These are phyloP conservation scores for Cyprinella venusta DNA, from an alignment of 2,797 vertebrate species.

Conservation along the genomic window DNA sequence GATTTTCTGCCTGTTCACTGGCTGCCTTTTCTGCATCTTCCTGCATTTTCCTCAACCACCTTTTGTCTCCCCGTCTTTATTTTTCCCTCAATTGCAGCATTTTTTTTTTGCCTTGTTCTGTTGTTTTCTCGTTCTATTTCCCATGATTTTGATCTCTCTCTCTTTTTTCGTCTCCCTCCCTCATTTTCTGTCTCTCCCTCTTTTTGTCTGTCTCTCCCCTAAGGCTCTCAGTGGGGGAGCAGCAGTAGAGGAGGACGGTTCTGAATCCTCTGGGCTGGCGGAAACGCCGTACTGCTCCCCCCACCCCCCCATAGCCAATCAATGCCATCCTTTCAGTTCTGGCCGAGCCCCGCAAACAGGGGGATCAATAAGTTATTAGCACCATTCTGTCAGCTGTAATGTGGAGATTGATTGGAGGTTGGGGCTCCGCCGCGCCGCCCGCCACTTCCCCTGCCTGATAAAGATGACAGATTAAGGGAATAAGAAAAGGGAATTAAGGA, in stretches of 20 bases:
- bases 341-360: slow-evolving; percentile 85
- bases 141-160: slow-evolving; percentile 33
- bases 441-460: slow-evolving; percentile 90
- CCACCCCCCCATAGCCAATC: slow-evolving; percentile 89
- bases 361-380: slow-evolving; percentile 99
- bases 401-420: slow-evolving; percentile 98
- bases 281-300: slow-evolving; percentile 65
- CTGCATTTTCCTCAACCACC: slow-evolving; percentile 10
- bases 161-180: neutral
- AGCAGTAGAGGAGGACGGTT: slow-evolving; percentile 64
- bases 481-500: slow-evolving; percentile 96
- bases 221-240: slow-evolving; percentile 70
- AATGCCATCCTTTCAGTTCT: slow-evolving; percentile 89
- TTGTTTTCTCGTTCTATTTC: slow-evolving; percentile 30
- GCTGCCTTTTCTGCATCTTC: slow-evolving; percentile 24
- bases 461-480: slow-evolving; percentile 99
- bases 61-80: neutral
- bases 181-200: slow-evolving; percentile 29
- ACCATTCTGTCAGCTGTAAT: slow-evolving; percentile 99
- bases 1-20: slow-evolving; percentile 10
- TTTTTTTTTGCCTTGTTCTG: slow-evolving; percentile 6
- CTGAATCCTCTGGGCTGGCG: slow-evolving; percentile 76
- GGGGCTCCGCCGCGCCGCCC: slow-evolving; percentile 80
- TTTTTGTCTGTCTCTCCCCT: slow-evolving; percentile 43
- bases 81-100: neutral